phyloP scores from a whole-genome alignment of 2,797 vertebrate species.

The Betta splendens region DNA sequence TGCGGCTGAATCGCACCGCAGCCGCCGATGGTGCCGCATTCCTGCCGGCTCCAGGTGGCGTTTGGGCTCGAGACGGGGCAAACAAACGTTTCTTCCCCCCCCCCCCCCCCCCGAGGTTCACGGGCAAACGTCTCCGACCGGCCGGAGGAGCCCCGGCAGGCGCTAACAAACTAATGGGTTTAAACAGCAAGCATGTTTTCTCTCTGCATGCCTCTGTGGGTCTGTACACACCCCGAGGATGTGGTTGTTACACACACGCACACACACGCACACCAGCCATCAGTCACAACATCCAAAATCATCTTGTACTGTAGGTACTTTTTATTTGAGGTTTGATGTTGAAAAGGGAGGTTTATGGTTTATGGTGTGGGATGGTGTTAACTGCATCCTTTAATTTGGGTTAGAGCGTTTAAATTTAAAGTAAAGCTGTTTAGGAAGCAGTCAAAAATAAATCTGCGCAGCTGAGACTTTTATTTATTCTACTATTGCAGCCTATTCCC shows the following conservation, averaged over 20 bases:
- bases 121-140: slow-evolving; percentile 58
- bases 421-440: slow-evolving; percentile 14
- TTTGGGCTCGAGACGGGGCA: neutral
- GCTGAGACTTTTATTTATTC: slow-evolving; percentile 9
- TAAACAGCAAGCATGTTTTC: slow-evolving; percentile 63
- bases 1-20: slow-evolving; percentile 50
- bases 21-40: slow-evolving; percentile 51
- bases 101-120: slow-evolving; percentile 46
- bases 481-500: neutral
- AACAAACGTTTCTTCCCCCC: slow-evolving; percentile 45
- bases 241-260: slow-evolving; percentile 47
- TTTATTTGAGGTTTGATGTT: slow-evolving; percentile 47
- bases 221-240: slow-evolving; percentile 66
- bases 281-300: slow-evolving; percentile 43
- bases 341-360: slow-evolving; percentile 33
- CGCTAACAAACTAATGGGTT: slow-evolving; percentile 61
- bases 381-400: slow-evolving; percentile 33
- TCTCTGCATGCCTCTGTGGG: slow-evolving; percentile 56
- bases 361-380: slow-evolving; percentile 25
- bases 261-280: slow-evolving; percentile 30
- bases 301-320: slow-evolving; percentile 25
- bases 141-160: slow-evolving; percentile 44
- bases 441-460: neutral
- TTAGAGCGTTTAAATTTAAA: slow-evolving; percentile 26
- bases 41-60: slow-evolving; percentile 44